Evolutionary conservation across 1,140 invertebrate genomes (phyloP), one percentile per base, ranked within the genome.

Genomic region (Zaprionus lachaisei): DNA sequence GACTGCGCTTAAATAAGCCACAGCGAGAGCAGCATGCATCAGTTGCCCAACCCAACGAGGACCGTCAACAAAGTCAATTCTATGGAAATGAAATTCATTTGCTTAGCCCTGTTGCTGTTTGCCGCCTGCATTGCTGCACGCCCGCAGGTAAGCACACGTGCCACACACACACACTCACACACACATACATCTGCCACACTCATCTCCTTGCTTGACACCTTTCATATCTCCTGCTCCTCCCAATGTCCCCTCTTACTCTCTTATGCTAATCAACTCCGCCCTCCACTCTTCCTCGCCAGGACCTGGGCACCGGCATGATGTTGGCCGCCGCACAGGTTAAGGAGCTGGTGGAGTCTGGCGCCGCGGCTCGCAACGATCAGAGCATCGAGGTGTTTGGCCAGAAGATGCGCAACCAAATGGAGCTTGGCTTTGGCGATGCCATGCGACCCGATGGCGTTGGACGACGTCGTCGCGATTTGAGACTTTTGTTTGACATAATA

Each of bases 371-470:
- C 0, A 51, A 83, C 22, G 69, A 80, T 1, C 64, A 77, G 12
- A 82, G 74, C 15, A 15, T 80, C n/a, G 91, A 92, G 34, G 7
- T 89, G 5, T 2, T 89, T 14, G 83, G 87, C 12, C 62, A 75
- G 7, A 62, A 20, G 26, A 24, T 80, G 26, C 57, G 41, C 15
- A 71, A 66, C 28, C 26, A 34, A 34, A 56, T 82, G 28, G 58
- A 56, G 1, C 0, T 91, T 7, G 90, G 86, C 14, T 77, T 91
- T 24, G 91, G 91, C 17, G 79, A 89, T 26, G 83, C 60, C 5
- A 65, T 91, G 57, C 22, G 66, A 4, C 66, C 72, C 6, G 12
- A 44, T 7, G 69, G 54, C 1, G 66, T 41, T 1, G 31, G 28
- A 2, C 17, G 67, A 6, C 63, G 65, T 4, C 77, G 77, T 7